phyloP scores from a whole-genome alignment of 2,888 invertebrate genomes.

The Alcis repandata region DNA sequence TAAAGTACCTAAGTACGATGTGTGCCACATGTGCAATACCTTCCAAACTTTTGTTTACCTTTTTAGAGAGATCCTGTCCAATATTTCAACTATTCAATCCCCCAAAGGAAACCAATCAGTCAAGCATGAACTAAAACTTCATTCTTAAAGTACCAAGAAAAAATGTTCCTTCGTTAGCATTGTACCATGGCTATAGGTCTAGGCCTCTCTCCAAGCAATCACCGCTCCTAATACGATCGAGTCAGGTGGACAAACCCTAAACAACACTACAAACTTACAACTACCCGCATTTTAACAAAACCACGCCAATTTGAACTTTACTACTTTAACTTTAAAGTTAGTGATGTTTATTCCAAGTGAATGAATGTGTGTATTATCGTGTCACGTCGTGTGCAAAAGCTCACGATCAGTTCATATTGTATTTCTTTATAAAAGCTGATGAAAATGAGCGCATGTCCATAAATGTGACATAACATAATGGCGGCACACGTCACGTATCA shows the following conservation, averaged over 20 bases:
- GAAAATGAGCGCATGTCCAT: slow-evolving; percentile 76
- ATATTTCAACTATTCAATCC: slow-evolving; percentile 8
- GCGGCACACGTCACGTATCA: slow-evolving; percentile 26
- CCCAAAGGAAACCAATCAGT: slow-evolving; percentile 37
- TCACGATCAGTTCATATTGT: slow-evolving; percentile 73
- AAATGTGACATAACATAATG: slow-evolving; percentile 42
- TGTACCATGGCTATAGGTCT: slow-evolving; percentile 51
- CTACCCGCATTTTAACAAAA: slow-evolving; percentile 14
- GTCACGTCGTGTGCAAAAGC: slow-evolving; percentile 70
- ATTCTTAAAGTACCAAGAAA: slow-evolving; percentile 42
- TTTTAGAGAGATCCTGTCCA: slow-evolving; percentile 1
- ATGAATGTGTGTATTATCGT: slow-evolving; percentile 31
- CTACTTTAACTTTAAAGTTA: slow-evolving; percentile 21
- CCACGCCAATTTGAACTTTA: slow-evolving; percentile 44
- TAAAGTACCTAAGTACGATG: no score
- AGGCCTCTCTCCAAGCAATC: slow-evolving; percentile 68
- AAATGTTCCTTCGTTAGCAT: slow-evolving; percentile 52
- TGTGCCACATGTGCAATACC: not conserved
- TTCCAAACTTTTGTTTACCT: not conserved
- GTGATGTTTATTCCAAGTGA: not conserved
- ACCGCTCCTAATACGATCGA: slow-evolving; percentile 74
- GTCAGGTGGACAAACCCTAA: slow-evolving; percentile 75
- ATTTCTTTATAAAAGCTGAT: slow-evolving; percentile 74
- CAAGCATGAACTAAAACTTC: slow-evolving; percentile 26
- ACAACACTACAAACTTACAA: slow-evolving; percentile 40